These are phyloP conservation scores for Leptinotarsa rubiginosa DNA, from an alignment of 2,888 invertebrate genomes.

Conservation along the genomic window DNA sequence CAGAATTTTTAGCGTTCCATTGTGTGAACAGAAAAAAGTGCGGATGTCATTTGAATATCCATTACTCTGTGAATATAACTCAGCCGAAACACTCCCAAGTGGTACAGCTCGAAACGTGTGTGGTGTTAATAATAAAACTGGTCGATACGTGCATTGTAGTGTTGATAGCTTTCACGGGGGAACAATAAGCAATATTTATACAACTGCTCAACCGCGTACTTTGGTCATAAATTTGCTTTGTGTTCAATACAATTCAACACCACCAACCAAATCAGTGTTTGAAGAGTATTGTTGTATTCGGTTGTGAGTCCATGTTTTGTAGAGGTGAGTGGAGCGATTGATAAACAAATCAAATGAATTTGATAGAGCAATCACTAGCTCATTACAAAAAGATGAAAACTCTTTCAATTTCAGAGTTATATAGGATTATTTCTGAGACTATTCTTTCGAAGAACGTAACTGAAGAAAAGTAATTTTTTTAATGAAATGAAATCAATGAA, in stretches of 20 bases:
- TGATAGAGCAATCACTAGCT: not conserved
- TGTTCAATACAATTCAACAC: slow-evolving; percentile 22
- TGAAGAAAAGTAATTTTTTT: no score
- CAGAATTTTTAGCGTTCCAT: slow-evolving; percentile 18
- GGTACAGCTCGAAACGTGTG: slow-evolving; percentile 27
- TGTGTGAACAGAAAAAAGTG: slow-evolving; percentile 17
- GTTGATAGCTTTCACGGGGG: slow-evolving; percentile 43
- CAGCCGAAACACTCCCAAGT: slow-evolving; percentile 29
- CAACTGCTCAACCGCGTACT: slow-evolving; percentile 34
- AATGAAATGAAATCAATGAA: no score
- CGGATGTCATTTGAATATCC: slow-evolving; percentile 34
- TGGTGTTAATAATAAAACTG: slow-evolving; percentile 44
- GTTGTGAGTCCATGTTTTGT: not conserved
- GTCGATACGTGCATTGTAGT: slow-evolving; percentile 46
- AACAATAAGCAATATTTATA: slow-evolving; percentile 41
- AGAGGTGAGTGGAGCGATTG: not conserved
- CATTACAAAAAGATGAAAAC: not conserved
- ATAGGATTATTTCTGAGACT: no score
- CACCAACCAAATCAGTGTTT: slow-evolving; percentile 21
- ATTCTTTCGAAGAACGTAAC: no score
- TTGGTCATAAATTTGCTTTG: slow-evolving; percentile 30
- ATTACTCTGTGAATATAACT: slow-evolving; percentile 32
- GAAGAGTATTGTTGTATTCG: slow-evolving; percentile 20
- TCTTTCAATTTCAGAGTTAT: no score
- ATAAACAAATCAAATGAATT: slow-evolving; percentile 1